Evolutionary conservation across 1,140 invertebrate genomes (phyloP), one percentile per base, ranked within the genome.

Genomic region (Drosophila punjabiensis): DNA sequence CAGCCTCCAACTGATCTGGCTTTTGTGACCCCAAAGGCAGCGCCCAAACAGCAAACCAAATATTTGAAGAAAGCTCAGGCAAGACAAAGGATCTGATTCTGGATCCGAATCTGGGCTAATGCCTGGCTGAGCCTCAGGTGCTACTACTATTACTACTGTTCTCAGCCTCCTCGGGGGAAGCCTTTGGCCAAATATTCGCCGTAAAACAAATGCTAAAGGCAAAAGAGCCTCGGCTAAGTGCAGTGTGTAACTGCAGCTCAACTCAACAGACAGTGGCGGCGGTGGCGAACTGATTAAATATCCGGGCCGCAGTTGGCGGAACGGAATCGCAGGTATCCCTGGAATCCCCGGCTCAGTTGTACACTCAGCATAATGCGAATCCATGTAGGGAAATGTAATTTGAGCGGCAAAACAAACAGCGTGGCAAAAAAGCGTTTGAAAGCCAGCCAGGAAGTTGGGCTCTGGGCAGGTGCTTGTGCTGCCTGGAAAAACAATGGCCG

Each of bases 341-440:
- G 13, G 56, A 41, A 66, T 47, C 61, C 62, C 70, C 37, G 43
- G 59, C 75, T 56, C 43, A 70, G 68, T 65, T 71, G 65, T 68
- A 69, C 61, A 79, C 69, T 82, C 79, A 64, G 84, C 84, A 80
- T 74, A 80, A 78, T 88, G 71, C 45, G 77, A 69, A 70, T 84
- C 62, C 77, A 78, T 84, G 85, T 69, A 68, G 81, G 79, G 56
- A 89, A 90, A 90, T 90, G 86, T 82, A 89, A 89, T 89, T 90
- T 89, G 82, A 90, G 76, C 70, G 84, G 58, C 64, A 82, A 79
- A 90, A 74, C 79, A 90, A 89, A 88, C 85, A 88, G 79, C 58
- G 55, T 58, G 56, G 66, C 56, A 30, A 11, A 45, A 52, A 35
- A 18, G 45, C 47, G 41, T 14, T 59, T 74, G 68, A 59, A 70